Conservation (phyloP, 2,888 invertebrate species). For the Dyspetes luteomarginatus region DNA sequence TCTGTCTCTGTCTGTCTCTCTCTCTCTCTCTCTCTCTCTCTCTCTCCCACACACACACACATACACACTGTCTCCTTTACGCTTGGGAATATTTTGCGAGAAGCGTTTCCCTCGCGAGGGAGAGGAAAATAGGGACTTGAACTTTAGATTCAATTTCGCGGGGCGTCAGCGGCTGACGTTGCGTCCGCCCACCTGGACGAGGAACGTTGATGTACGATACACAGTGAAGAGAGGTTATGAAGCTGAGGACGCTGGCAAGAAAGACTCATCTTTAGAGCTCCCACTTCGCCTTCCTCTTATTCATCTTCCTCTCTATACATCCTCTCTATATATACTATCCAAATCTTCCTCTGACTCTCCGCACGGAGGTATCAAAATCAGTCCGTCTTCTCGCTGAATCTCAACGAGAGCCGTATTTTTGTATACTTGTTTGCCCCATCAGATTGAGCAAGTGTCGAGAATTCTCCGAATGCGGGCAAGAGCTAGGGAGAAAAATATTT, state of each 20-base stretch:
- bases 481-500: conserved; percentile 6
- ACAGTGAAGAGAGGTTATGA: conserved; percentile 35
- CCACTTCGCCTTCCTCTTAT: conserved; percentile 25
- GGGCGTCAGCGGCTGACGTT: conserved; percentile 82
- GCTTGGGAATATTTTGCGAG: conserved; percentile 14
- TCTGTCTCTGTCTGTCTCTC: conserved; percentile 1
- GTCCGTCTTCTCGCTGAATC: conserved; percentile 56
- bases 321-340: too few species aligned
- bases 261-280: conserved; percentile 56
- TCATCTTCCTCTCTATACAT: conserved; percentile 10
- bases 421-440: neutral
- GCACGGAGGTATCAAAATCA: conserved; percentile 56
- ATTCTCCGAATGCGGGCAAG: conserved; percentile 18
- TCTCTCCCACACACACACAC: neutral
- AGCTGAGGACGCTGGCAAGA: conserved; percentile 42
- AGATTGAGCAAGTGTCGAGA: conserved; percentile 15
- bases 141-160: conserved; percentile 83
- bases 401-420: conserved; percentile 36
- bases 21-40: conserved; percentile 22
- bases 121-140: conserved; percentile 73
- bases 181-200: conserved; percentile 81
- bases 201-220: conserved; percentile 78
- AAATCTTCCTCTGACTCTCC: conserved; percentile 17
- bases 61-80: neutral
- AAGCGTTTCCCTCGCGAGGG: conserved; percentile 63